Percentiles rank a stretch among this genome's conserved stretches.
Evolutionary conservation across 2,113 vertebrate species (phyloP).

Genomic region (Terrapene triunguis): DNA sequence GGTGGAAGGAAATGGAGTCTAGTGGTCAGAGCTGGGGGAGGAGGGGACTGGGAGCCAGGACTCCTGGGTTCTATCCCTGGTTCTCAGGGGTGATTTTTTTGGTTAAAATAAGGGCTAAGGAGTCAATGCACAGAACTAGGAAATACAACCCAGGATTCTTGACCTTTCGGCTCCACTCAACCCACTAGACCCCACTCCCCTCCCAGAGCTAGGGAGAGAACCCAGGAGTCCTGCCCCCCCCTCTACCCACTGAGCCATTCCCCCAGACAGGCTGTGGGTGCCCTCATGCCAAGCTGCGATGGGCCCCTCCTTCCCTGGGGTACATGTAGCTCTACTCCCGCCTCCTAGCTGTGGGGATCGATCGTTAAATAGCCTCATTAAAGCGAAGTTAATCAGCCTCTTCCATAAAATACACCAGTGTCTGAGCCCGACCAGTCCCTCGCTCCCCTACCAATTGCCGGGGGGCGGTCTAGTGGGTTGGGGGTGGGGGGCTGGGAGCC

Average conservation of each 20-base stretch:
- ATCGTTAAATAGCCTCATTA: too few species aligned
- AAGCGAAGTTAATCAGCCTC: too few species aligned
- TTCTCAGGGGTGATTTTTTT: background rate
- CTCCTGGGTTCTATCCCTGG: background rate
- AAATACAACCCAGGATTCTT: too few species aligned
- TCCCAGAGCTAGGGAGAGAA: background rate
- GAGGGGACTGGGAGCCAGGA: background rate
- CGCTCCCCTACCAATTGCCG: too few species aligned
- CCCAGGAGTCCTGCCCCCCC: background rate
- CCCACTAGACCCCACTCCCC: background rate
- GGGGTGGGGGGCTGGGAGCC: too few species aligned
- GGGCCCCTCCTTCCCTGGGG: background rate
- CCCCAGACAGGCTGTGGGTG: background rate
- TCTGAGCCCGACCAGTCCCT: too few species aligned
- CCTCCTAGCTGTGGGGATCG: background rate
- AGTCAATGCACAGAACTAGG: too few species aligned
- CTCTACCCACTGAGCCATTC: background rate
- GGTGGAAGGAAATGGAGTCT: background rate
- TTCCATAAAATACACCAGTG: too few species aligned
- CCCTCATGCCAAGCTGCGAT: too few species aligned
- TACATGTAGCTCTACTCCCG: background rate
- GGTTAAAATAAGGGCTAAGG: too few species aligned
- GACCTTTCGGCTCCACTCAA: too few species aligned
- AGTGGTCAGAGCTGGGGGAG: background rate
- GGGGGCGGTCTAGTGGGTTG: too few species aligned